Base-by-base conservation (phyloP, 1,140 invertebrate species). In the Musca domestica region DNA sequence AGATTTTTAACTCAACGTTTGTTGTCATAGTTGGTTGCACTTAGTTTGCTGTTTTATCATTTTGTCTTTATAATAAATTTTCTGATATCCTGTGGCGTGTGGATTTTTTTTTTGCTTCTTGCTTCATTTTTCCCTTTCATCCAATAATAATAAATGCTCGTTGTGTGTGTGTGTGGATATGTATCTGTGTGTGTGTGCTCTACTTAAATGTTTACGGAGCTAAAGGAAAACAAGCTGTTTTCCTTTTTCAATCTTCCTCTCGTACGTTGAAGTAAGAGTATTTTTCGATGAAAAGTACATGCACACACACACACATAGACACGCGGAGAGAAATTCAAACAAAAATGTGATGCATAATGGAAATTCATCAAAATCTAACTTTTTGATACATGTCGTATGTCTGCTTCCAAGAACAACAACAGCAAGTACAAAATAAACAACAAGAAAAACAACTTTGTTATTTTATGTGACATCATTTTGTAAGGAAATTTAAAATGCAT, bases 291-390 rank as follows among this genome's bases (percentile, higher is more conserved):
- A 41, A 41, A 41, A 41, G 34, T 2, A 41, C 27, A 30, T 4
- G 27, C 27, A 3, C 27, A 30, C 27, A n/a, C 2, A 48, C 47
- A 48, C 47, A 15, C 47, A 48, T 15, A 48, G 0, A 51, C 17
- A 51, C 20, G 4, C 6, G 20, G 15, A 15, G 1, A 49, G 47
- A 49, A 5, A 49, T 14, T 1, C 10, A 15, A 17, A 22, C 48
- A 51, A 2, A 51, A 5, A 51, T 20, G 6, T 34, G 25, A 34
- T 20, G 22, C 17, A 25, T 20, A 61, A 61, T 30, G 19, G 34
- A 61, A 61, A 61, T 61, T 61, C 56, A 61, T 61, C 56, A 61
- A 61, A 27, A 61, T 61, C 56, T 30, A 41, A 61, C n/a, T 41
- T 61, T 17, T 41, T 61, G 34, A 41, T 41, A 41, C 34, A 7